Evolutionary conservation across 2,797 vertebrate species (phyloP), one percentile per base, ranked within the genome.

Genomic region (Amblyopsis hoosieri): DNA sequence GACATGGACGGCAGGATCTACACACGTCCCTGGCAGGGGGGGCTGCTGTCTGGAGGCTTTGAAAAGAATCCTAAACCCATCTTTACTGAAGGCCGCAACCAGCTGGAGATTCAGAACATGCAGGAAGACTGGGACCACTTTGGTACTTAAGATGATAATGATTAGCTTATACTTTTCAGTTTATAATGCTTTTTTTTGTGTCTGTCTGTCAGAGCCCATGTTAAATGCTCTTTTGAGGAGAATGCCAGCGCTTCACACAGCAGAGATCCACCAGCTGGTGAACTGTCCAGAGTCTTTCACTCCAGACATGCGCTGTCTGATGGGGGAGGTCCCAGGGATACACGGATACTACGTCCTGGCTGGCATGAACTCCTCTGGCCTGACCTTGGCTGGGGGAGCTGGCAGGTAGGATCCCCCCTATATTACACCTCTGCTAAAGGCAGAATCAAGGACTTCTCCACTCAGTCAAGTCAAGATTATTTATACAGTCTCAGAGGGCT

Each of bases 71-170:
- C 98, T 2, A 99, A 97, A 75, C 98, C 97, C 48, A 96, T 99
- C 83, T 99, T 98, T 78, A 99, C 97, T 0, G 97, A 99, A 81
- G 97, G 97, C 8, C 94, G 95, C 72, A 99, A 97, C 84, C 97
- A 99, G 87, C 90, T 97, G 85, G 96, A 99, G 88, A 95, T 99
- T 73, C 97, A 99, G 68, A 97, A 94, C 87, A 94, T 98, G 85
- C 96, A 97, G 65, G 97, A 99, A 77, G 97, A 99, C 78, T 99
- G 97, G 97, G 97, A 99, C 90, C 97, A 99, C 80, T 99, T 97
- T 60, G 97, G 97, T 99, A 89, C 2, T 49, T 8, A 2, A 48
- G 46, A 48, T 48, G 11, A 48, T n/a, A 3, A n/a, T 48, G 12
- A 48, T 48, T 48, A 37, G 33, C 48, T 54, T 47, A 11, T 13